Percentiles rank a stretch among this genome's conserved stretches.
Conservation (phyloP, 2,797 vertebrate species). For the Diplodus puntazzo region DNA sequence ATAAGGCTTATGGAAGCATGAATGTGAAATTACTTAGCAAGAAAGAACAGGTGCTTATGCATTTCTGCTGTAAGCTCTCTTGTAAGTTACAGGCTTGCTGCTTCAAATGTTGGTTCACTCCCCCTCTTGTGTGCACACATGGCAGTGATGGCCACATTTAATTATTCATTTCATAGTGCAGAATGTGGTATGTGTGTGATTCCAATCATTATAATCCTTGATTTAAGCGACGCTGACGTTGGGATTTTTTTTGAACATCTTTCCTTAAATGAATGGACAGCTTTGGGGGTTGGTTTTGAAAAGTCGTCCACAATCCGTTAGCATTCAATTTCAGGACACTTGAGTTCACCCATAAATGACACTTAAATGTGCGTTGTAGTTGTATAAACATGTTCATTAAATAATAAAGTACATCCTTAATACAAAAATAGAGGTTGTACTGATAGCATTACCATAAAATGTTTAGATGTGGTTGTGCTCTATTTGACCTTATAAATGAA, state of each 20-base stretch:
- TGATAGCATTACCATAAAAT: neutral
- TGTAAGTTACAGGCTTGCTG: too few species aligned
- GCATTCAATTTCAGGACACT: slow-evolving; percentile 53
- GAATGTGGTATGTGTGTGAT: neutral
- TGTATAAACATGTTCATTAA: neutral
- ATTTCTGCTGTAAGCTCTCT: too few species aligned
- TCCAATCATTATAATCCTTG: too few species aligned
- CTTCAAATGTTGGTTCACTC: slow-evolving; percentile 1
- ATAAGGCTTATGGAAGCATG: too few species aligned
- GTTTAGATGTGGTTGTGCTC: neutral
- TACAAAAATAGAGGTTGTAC: neutral
- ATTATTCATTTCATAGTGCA: neutral
- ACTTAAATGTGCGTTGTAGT: slow-evolving; percentile 4
- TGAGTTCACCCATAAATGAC: neutral
- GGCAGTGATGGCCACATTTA: neutral
- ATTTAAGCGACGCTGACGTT: too few species aligned
- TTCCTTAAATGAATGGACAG: neutral
- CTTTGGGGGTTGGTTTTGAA: slow-evolving; percentile 41
- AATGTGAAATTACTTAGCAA: too few species aligned
- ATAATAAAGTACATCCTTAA: neutral
- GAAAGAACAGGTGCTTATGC: too few species aligned
- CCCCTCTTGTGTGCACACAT: slow-evolving; percentile 8
- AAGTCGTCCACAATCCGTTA: slow-evolving; percentile 61
- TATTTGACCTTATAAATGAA: neutral
- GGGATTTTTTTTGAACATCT: neutral